Evolutionary conservation across 2,888 invertebrate genomes (phyloP).

Genomic region (Stegana nigrithorax): DNA sequence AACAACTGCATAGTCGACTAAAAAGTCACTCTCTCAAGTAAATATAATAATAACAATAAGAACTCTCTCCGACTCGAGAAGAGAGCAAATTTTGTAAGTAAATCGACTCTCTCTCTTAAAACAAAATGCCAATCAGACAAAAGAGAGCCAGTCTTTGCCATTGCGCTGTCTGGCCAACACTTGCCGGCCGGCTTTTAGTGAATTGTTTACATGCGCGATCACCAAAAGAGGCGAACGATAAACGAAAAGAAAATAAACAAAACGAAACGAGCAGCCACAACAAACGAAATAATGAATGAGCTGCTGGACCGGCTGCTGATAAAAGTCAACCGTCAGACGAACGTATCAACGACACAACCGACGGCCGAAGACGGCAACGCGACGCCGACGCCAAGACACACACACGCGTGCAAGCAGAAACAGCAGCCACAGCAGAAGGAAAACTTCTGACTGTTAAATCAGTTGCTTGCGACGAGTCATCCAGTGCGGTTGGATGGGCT

Average conservation of each 20-base stretch:
- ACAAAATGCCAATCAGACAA: too few species aligned
- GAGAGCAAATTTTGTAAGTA: too few species aligned
- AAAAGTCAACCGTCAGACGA: neutral
- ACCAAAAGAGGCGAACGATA: neutral
- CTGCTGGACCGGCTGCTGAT: neutral
- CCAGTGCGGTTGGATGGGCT: slow-evolving; percentile 66
- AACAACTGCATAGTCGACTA: too few species aligned
- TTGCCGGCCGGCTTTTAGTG: neutral
- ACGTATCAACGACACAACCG: neutral
- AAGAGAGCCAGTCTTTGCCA: too few species aligned
- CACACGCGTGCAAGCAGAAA: neutral
- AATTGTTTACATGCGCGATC: neutral
- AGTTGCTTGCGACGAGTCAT: slow-evolving; percentile 67
- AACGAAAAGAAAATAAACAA: neutral
- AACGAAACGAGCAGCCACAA: slow-evolving; percentile 9
- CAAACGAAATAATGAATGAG: slow-evolving; percentile 16
- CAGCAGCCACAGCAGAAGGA: neutral
- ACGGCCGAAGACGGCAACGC: neutral
- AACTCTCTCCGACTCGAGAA: too few species aligned
- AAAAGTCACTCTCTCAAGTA: too few species aligned
- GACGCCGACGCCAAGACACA: neutral
- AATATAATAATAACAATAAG: too few species aligned
- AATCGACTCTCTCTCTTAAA: neutral
- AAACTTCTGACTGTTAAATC: slow-evolving; percentile 34
- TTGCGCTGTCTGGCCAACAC: neutral